A percentile compares a stretch with the other conserved stretches of the same genome.
Conservation (phyloP, 1,140 invertebrate genomes). For the Frieseomelitta varia region DNA sequence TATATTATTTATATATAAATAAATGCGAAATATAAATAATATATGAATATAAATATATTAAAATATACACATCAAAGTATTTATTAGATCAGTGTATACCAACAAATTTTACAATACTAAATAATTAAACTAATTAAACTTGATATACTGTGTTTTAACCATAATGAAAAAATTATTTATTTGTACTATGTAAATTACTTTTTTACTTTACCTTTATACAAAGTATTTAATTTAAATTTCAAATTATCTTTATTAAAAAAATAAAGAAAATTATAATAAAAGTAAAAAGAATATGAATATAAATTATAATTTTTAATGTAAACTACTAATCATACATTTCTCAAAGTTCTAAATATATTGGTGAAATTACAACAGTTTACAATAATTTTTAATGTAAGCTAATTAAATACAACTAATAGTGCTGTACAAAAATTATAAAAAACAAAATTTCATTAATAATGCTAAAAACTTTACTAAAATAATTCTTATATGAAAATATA, state of each 20-base stretch:
- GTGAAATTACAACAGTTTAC: background rate
- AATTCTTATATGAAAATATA: background rate
- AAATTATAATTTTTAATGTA: background rate
- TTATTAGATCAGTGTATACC: background rate
- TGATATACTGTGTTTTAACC: background rate
- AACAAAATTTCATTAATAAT: background rate
- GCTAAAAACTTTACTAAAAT: background rate
- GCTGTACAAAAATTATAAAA: background rate
- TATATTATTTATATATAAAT: background rate
- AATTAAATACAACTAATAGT: background rate
- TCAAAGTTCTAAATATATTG: background rate
- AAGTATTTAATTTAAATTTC: background rate
- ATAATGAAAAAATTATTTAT: background rate
- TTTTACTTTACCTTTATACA: background rate
- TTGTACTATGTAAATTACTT: background rate
- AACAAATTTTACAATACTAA: background rate
- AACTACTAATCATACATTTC: background rate
- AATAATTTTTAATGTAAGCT: background rate
- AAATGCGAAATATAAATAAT: background rate
- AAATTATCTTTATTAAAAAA: background rate
- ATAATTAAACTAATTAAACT: background rate
- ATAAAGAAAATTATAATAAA: background rate
- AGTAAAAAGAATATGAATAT: background rate
- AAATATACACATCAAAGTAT: background rate
- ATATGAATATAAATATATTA: background rate